Evolutionary conservation across 2,113 vertebrate species (phyloP), one percentile per base, ranked within the genome.

Genomic region (Cervus canadensis): DNA sequence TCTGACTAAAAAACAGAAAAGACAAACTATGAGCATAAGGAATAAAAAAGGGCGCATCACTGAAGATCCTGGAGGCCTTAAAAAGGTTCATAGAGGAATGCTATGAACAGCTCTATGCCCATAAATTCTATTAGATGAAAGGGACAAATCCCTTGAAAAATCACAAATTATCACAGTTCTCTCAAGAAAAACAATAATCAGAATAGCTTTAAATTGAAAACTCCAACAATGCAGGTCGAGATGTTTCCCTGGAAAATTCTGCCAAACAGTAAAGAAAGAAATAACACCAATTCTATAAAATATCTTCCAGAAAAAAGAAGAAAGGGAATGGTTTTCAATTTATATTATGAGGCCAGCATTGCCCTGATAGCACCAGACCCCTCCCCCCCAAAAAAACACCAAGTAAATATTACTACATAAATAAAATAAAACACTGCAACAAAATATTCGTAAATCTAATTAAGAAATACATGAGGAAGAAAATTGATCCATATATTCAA

Each of bases 91-190:
- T 50, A 59, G 67, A 33, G 26, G 52, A 86, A 85, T 82, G 26
- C 30, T 50, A 56, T 36, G 45, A 89, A 57, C 4, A 95, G 78
- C 30, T 89, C 36, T 89, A 64, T 26, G 59, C 13, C 45, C 54
- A 92, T 90, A 94, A 92, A 91, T 87, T 71, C 16, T 62, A 91
- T 45, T 54, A 83, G 45, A 96, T 93, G 26, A 88, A 79, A 83
- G 9, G 6, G 54, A 85, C 30, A 92, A 89, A 56, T 48, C 87
- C 50, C 60, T 74, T 54, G 30, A 76, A 93, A 81, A 96, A 36
- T 85, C 26, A 79, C 43, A 82, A 96, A 85, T 28, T 76, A 91
- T 1, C 50, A 74, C 83, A 91, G 83, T 40, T 96, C 16, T 79
- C 82, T 64, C 45, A 96, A 45, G 30, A 96, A 90, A 93, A 90